Evolutionary conservation across 2,888 invertebrate species (phyloP).

Genomic region (Phalangium opilio): DNA sequence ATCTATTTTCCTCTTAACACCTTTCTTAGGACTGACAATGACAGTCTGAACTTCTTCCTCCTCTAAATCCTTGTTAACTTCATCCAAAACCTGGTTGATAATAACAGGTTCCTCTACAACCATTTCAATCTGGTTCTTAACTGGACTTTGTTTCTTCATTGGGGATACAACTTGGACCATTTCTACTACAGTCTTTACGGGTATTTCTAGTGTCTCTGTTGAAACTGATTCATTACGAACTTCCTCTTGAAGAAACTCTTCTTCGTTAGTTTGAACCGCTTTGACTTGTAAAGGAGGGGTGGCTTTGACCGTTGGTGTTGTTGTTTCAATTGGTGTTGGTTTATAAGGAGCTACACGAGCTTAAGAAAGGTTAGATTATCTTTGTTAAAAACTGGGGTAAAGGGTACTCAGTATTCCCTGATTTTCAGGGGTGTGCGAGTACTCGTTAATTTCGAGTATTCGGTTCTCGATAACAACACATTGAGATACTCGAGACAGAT

Average conservation of each 20-base stretch:
- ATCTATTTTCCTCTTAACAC: too few relatives aligned
- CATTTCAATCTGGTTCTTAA: too few relatives aligned
- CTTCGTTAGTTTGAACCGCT: neutral
- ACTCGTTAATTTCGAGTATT: too few relatives aligned
- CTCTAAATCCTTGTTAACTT: neutral
- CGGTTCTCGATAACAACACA: too few relatives aligned
- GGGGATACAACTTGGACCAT: conserved; percentile 1
- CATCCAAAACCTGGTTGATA: neutral
- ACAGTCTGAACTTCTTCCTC: neutral
- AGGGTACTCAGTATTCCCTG: too few relatives aligned
- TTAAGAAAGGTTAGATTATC: neutral
- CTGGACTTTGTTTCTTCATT: too few relatives aligned
- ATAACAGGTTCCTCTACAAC: too few relatives aligned
- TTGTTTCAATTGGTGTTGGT: conserved; percentile 10
- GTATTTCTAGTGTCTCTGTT: neutral
- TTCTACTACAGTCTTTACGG: neutral
- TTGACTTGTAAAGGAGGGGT: conserved; percentile 1
- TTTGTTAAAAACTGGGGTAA: neutral
- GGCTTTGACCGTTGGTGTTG: too few relatives aligned
- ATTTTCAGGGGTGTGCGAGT: too few relatives aligned
- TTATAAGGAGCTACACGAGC: conserved; percentile 7
- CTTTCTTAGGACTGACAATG: too few relatives aligned
- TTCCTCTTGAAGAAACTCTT: neutral
- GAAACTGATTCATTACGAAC: neutral
- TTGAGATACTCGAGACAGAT: too few relatives aligned